A percentile compares a stretch with the other conserved stretches of the same genome.
phyloP scores from a whole-genome alignment of 2,113 vertebrate genomes.

The Cervus canadensis region DNA sequence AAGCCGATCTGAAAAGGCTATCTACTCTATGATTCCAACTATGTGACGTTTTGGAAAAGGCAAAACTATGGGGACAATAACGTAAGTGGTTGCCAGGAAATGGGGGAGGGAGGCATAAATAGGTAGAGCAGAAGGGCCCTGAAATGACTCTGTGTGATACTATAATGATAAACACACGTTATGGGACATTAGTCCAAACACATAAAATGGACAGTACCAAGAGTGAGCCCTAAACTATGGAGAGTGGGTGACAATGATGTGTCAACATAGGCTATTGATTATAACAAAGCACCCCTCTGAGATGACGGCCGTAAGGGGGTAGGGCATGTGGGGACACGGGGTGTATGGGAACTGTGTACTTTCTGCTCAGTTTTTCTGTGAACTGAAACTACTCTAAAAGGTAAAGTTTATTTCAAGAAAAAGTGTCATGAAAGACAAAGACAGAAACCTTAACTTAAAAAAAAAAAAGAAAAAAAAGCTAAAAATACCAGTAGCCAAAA shows the following conservation, averaged over 20 bases:
- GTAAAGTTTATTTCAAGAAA: background rate
- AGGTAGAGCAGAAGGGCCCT: background rate
- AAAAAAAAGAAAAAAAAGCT: background rate
- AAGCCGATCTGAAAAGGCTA: background rate
- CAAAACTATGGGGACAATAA: background rate
- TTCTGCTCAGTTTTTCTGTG: background rate
- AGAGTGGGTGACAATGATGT: background rate
- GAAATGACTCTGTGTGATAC: background rate
- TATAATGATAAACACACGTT: too few species aligned
- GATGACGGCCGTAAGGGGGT: background rate
- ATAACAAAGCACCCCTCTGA: background rate
- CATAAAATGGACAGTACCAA: background rate
- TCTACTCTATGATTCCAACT: background rate
- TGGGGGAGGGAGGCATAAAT: background rate
- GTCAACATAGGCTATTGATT: background rate
- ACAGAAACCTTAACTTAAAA: background rate
- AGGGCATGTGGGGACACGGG: too few species aligned
- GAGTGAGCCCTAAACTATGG: background rate
- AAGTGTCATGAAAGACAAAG: background rate
- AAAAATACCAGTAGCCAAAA: background rate
- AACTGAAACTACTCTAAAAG: background rate
- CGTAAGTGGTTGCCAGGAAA: background rate
- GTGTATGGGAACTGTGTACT: background rate
- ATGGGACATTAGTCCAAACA: background rate
- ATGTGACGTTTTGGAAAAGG: background rate